phyloP scores from a whole-genome alignment of 2,113 vertebrate species.

The Acinonyx jubatus region DNA sequence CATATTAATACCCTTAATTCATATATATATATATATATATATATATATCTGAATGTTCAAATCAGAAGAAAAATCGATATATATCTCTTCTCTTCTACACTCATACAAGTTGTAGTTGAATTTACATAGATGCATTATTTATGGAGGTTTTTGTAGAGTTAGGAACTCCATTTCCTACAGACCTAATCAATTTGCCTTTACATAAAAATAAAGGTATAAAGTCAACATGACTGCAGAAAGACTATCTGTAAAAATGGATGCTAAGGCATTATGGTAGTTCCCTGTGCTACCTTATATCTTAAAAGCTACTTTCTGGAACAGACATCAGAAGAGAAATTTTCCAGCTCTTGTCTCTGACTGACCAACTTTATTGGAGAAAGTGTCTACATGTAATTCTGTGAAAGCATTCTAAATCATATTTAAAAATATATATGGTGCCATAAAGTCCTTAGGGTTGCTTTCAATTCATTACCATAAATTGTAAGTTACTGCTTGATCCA shows the following conservation, averaged over 20 bases:
- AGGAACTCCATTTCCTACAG: background rate
- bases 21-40: background rate
- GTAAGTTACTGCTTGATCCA: background rate
- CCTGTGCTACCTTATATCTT: background rate
- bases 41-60: background rate
- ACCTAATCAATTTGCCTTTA: slow-evolving; percentile 21
- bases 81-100: background rate
- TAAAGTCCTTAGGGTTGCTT: background rate
- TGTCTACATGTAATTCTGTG: background rate
- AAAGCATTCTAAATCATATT: slow-evolving; percentile 17
- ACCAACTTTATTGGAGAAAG: background rate
- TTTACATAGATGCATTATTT: slow-evolving; percentile 47
- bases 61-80: slow-evolving; percentile 27
- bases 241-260: background rate
- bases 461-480: background rate
- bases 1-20: slow-evolving; percentile 9
- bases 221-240: background rate
- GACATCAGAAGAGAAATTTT: background rate
- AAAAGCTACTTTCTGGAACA: background rate
- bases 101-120: background rate
- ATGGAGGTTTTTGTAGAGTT: background rate
- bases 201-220: slow-evolving; percentile 17
- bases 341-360: background rate
- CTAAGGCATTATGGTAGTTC: background rate
- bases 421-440: background rate